phyloP scores from a whole-genome alignment of 2,888 invertebrate species.

The Tillus elongatus region DNA sequence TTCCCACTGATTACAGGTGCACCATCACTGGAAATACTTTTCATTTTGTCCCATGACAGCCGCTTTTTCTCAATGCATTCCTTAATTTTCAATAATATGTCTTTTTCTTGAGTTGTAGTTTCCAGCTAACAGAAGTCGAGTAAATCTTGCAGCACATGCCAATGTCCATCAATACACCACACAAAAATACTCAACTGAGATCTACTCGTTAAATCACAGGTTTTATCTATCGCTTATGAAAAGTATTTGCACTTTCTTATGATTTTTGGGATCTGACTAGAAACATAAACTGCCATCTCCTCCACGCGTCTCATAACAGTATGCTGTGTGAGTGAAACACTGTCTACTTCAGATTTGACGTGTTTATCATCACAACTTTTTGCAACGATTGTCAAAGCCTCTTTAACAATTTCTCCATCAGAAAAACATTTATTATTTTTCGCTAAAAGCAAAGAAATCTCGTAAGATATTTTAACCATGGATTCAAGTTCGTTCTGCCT shows the following conservation, averaged over 20 bases:
- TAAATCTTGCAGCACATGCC: too few relatives aligned
- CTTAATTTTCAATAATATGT: slow-evolving; percentile 11
- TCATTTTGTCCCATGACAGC: too few relatives aligned
- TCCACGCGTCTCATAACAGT: slow-evolving; percentile 3
- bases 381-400: slow-evolving; percentile 1
- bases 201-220: too few relatives aligned
- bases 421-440: slow-evolving; percentile 17
- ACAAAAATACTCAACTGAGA: slow-evolving; percentile 17
- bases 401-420: slow-evolving; percentile 4
- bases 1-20: slow-evolving; percentile 17
- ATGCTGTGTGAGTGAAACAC: not conserved
- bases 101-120: slow-evolving; percentile 10
- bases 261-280: slow-evolving; percentile 7
- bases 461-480: too few relatives aligned
- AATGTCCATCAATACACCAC: slow-evolving; percentile 17
- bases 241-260: slow-evolving; percentile 8
- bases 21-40: too few relatives aligned
- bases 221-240: slow-evolving; percentile 13
- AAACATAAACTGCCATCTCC: slow-evolving; percentile 13
- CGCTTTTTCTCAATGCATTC: slow-evolving; percentile 21
- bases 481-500: slow-evolving; percentile 14
- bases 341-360: too few relatives aligned
- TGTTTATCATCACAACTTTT: not conserved
- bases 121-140: slow-evolving; percentile 10
- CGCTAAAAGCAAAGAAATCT: slow-evolving; percentile 17